These are phyloP conservation scores for Anagyrus pseudococci DNA, from an alignment of 2,888 invertebrate species.

Conservation along the genomic window DNA sequence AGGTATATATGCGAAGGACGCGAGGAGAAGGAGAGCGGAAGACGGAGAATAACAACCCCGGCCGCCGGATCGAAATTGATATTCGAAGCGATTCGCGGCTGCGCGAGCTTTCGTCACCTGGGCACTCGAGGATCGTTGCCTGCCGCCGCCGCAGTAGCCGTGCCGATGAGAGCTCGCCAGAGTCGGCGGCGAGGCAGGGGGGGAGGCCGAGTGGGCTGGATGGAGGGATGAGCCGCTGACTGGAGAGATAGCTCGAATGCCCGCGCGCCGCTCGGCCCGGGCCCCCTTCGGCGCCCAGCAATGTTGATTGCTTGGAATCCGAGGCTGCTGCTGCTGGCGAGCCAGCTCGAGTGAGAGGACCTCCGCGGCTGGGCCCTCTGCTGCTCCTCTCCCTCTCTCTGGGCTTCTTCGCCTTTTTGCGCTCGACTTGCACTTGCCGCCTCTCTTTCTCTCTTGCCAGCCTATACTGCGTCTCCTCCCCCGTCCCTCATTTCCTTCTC, in stretches of 20 bases:
- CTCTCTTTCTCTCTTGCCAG: no score
- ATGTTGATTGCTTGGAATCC: slow-evolving; percentile 55
- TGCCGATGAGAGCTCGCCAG: no score
- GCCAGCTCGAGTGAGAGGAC: slow-evolving; percentile 20
- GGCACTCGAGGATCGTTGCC: not conserved
- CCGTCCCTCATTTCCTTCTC: no score
- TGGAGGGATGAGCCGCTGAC: not conserved
- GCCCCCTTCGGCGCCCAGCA: slow-evolving; percentile 43
- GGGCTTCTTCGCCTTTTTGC: no score
- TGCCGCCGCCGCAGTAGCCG: no score
- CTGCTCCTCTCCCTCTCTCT: slow-evolving; percentile 27
- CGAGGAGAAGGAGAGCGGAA: no score
- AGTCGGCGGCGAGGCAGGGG: not conserved
- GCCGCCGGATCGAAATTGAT: slow-evolving; percentile 24
- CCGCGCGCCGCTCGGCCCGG: slow-evolving; percentile 39
- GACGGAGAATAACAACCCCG: not conserved
- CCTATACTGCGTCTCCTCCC: no score
- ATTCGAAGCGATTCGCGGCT: slow-evolving; percentile 10
- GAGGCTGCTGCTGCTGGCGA: no score
- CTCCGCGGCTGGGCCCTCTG: slow-evolving; percentile 38
- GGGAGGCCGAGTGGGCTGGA: not conserved
- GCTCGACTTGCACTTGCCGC: no score
- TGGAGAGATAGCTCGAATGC: not conserved
- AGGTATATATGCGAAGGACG: no score
- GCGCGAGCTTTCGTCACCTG: slow-evolving; percentile 27